Evolutionary conservation across 2,888 invertebrate species (phyloP), one percentile per base, ranked within the genome.

Genomic region (Cantharis nigra): DNA sequence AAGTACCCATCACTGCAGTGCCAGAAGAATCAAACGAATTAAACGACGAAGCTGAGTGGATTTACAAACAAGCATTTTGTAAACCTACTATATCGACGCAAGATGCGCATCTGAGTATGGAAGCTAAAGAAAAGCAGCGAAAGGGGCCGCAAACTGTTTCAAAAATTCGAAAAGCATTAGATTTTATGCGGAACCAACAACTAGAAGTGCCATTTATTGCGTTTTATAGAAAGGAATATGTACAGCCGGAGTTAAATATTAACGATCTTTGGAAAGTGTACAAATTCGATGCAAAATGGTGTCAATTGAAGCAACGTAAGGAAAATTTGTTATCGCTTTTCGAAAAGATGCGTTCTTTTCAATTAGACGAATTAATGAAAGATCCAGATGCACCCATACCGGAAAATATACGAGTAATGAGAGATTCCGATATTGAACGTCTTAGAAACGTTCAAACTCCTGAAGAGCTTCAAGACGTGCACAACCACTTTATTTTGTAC

Each of bases 221-320:
- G 0, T 98, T 98, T 89, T 99, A 99, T 87, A 92, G 99, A 26
- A 99, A 99, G 88, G 99, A 99, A 88, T 98, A 98, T 84, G 97
- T 99, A 0, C 95, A 96, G 84, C 97, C 98, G 0, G 98, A 98
- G 85, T 89, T 99, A 20, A 96, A 94, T 82, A 97, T 98, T 72
- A 97, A 97, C 84, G 99, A 99, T 86, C 89, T 99, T 30, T 99
- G 99, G 99, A 97, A 96, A 87, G 95, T 99, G n/a, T 99, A 97
- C 89, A 95, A 91, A 90, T 87, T 89, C 89, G 83, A 77, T 67
- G 77, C 77, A n/a, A 78, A 75, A 90, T 98, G 97, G 96, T 97
- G 97, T 86, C 97, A 97, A 87, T 89, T 99, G 77, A 93, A 94
- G 81, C 92, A 92, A 13, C 92, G 98, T 2, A 98, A 98, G 85